Evolutionary conservation across 2,113 vertebrate genomes (phyloP), one percentile per base, ranked within the genome.

Genomic region (Chinchilla lanigera): DNA sequence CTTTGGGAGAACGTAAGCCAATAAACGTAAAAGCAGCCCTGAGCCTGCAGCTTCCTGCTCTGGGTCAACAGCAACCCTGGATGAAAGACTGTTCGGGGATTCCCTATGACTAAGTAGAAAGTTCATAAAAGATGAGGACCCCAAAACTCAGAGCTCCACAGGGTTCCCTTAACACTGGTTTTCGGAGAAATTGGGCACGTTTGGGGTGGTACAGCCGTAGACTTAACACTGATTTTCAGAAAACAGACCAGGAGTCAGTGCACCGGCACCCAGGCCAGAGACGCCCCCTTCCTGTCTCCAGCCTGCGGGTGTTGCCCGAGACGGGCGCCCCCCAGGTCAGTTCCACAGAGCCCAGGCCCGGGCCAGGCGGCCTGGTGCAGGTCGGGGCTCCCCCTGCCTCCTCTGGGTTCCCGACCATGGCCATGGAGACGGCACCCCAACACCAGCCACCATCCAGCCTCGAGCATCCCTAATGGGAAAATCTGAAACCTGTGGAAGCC

Each of bases 1-100:
- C 84, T 82, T 38, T 69, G 82, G 86, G 71, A 67, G 88, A 75
- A 81, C 77, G 41, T 5, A 75, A 90, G 69, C 56, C 93, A 54
- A 52, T 60, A 44, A 30, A 28, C 0, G 0, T 7, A 22, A 65
- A 52, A 17, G 35, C 71, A 24, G 44, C 33, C 10, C 78, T 28
- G 14, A 63, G n/a, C 52, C n/a, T 19, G 30, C 3, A 2, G 80
- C 80, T 58, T 78, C 93, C 75, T 61, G 73, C 58, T 52, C 22
- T 26, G n/a, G 80, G 47, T 47, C 65, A 71, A 58, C 65, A 95
- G 65, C 50, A 30, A 35, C 22, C 35, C 60, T 24, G 14, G 86
- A 33, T 17, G 61, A 50, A 17, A 54, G 44, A 16, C 3, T 1
- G 28, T 17, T 12, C 9, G 0, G 67, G 35, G 52, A 13, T 41